phyloP scores from a whole-genome alignment of 1,140 invertebrate species.

The Gryllus bimaculatus region DNA sequence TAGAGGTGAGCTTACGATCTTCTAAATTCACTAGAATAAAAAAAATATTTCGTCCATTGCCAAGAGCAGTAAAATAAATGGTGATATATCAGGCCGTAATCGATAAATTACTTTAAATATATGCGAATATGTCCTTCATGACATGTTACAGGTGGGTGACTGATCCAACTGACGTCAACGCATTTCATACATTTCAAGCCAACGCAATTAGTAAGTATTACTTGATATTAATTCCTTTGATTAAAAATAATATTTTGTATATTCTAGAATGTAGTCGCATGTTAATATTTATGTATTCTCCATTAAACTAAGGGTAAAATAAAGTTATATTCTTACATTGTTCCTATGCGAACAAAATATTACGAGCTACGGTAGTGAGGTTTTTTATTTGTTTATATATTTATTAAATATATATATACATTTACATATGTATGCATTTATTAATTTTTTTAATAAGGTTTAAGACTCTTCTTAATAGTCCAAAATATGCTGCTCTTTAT shows the following conservation, averaged over 20 bases:
- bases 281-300: too few relatives aligned
- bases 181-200: constrained; percentile 57
- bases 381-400: neutral
- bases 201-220: constrained; percentile 62
- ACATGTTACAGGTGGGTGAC: constrained; percentile 49
- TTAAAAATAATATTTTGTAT: too few relatives aligned
- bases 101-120: neutral
- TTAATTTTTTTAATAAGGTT: neutral
- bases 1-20: too few relatives aligned
- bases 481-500: too few relatives aligned
- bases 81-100: neutral
- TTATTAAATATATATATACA: neutral
- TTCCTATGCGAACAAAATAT: neutral
- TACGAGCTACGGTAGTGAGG: neutral
- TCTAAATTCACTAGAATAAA: too few relatives aligned
- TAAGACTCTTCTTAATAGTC: too few relatives aligned
- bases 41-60: neutral
- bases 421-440: neutral
- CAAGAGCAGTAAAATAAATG: neutral
- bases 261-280: too few relatives aligned
- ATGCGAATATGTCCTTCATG: constrained; percentile 26
- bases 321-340: neutral
- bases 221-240: too few relatives aligned
- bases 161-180: constrained; percentile 62
- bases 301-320: neutral